Evolutionary conservation across 2,113 vertebrate genomes (phyloP).

Genomic region (Micronycteris hirsuta): DNA sequence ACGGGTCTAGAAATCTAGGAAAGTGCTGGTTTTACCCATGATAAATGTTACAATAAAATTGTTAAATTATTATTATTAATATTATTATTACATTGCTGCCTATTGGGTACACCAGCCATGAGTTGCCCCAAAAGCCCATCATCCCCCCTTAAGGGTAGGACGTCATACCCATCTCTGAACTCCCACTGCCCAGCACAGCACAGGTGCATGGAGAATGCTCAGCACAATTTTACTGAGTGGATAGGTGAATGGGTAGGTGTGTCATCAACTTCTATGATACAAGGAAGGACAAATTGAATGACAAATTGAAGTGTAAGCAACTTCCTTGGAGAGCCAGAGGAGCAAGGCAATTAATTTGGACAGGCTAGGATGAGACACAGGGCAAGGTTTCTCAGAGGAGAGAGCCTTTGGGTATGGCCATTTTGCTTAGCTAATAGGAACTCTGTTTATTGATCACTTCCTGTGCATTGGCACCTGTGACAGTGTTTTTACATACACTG

Average conservation of each 20-base stretch:
- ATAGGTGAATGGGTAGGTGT: neutral
- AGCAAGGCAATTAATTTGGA: neutral
- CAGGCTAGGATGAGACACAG: neutral
- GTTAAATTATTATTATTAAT: neutral
- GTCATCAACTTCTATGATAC: neutral
- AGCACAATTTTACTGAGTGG: neutral
- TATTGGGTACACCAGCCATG: neutral
- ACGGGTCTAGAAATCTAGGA: neutral
- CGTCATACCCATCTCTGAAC: neutral
- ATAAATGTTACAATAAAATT: neutral
- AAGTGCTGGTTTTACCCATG: neutral
- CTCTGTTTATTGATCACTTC: neutral
- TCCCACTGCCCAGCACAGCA: neutral
- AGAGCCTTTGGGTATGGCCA: neutral
- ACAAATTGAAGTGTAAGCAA: constrained; percentile 15
- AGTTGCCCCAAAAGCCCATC: neutral
- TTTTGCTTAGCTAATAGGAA: neutral
- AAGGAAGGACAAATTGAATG: neutral
- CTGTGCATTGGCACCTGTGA: neutral
- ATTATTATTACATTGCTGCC: neutral
- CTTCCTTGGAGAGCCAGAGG: neutral
- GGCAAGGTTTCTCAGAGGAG: neutral
- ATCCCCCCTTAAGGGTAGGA: neutral
- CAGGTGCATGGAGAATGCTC: neutral
- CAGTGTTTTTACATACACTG: neutral